Base-by-base conservation (phyloP, 2,888 invertebrate genomes). In the Candidula unifasciata region DNA sequence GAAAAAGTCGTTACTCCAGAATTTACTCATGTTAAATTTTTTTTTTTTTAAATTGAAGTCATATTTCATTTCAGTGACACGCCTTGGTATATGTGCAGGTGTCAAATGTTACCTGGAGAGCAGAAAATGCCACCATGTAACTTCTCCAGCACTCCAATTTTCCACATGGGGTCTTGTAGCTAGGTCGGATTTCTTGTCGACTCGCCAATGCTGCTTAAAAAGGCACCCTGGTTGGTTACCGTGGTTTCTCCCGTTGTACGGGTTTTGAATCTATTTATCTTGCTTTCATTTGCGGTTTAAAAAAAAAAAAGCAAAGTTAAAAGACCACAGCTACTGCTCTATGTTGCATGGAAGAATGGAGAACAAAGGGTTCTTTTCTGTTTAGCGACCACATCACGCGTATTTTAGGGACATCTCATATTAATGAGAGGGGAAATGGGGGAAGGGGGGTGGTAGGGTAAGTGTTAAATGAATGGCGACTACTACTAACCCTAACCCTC, bases 31-130 rank as follows among this genome's bases (percentile, higher is more conserved):
- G n/a, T n/a, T n/a, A n/a, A n/a, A n/a, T n/a, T n/a, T n/a, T n/a
- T 44, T 1, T 44, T 13, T 44, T 44, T 44, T 44, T 44, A 44
- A 44, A 44, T 37, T 24, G 0, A 73, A 73, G 24, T 24, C 37
- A 37, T 24, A 44, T 44, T 73, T 73, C 24, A 24, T 44, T 44
- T 44, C 30, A 44, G 24, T 73, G 2, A 44, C 37, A 37, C 37
- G n/a, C 21, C 24, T 73, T 37, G 24, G 24, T 44, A 21, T 44
- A 3, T n/a, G 2, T 37, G 44, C 44, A 73, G 44, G 71, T 73
- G 71, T 37, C 37, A 73, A 73, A 44, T 44, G 71, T 73, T 73
- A 73, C 44, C 71, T 44, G 71, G 37, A 1, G 44, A 44, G 5
- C 60, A 13, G 8, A 24, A 60, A 60, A 60, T 60, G 60, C n/a